Base-by-base conservation (phyloP, 2,113 vertebrate genomes). In the Malurus alboscapulatus region DNA sequence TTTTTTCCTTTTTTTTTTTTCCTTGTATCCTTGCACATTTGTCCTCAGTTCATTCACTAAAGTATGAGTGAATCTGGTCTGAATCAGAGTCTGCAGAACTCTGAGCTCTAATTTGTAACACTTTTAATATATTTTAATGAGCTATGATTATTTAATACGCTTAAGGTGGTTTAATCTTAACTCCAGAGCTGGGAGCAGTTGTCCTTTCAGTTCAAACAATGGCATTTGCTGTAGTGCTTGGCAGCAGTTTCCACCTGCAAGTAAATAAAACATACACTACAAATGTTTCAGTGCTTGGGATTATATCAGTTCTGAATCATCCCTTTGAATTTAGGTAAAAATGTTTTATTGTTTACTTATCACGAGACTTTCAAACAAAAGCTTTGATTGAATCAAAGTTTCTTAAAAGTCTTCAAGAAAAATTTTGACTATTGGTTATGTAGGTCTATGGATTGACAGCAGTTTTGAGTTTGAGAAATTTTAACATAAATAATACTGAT, bases 41-140 rank as follows among this genome's bases (percentile, higher is more conserved):
- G 61, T 75, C 82, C 79, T 94, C 77, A 88, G 48, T 78, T 94
- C 62, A 76, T 88, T 63, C 59, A 86, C 44, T 73, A 71, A 61
- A 63, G 24, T 67, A 15, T 26, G 6, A 73, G 12, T 57, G 53
- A 90, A 92, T 48, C 21, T 10, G 3, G 15, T 78, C n/a, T n/a
- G n/a, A n/a, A n/a, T n/a, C 77, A 62, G 40, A 73, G 9, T 59
- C 61, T 88, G 40, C 26, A 73, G 62, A 91, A 76, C 17, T 91
- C 91, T 51, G 29, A 79, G 73, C 17, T 74, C 13, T 50, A 59
- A 62, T 83, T 76, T 83, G 6, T n/a, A 74, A 38, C 5, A 50
- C 1, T 58, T 80, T 36, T n/a, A 91, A 57, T 44, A n/a, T 55
- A 59, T 77, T 93, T 77, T 53, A 83, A 79, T 76, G 25, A 71